phyloP scores from a whole-genome alignment of 2,797 vertebrate species.

The Mustela erminea region DNA sequence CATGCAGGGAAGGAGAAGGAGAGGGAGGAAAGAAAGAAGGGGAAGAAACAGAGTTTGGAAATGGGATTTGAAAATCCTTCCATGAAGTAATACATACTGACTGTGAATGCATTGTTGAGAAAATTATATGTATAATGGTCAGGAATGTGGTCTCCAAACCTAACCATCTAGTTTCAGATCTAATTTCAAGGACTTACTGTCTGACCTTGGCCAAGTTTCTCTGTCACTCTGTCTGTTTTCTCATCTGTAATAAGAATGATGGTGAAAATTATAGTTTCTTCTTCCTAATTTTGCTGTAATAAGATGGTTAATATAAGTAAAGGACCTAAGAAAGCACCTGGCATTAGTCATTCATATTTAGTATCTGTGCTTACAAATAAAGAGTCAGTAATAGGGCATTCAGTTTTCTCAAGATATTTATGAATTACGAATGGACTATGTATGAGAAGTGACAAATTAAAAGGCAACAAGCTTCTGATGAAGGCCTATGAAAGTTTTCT shows the following conservation, averaged over 20 bases:
- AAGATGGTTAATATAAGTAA: background rate
- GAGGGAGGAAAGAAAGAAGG: background rate
- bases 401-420: background rate
- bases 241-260: background rate
- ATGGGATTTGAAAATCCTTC: background rate
- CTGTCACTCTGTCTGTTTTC: background rate
- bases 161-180: background rate
- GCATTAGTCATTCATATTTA: background rate
- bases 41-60: background rate
- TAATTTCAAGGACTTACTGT: background rate
- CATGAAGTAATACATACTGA: background rate
- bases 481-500: background rate
- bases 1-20: background rate
- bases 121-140: background rate
- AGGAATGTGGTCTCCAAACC: background rate
- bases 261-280: background rate
- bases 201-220: background rate
- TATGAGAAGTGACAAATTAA: background rate
- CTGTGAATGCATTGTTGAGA: background rate
- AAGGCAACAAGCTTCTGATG: background rate
- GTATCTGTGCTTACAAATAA: background rate
- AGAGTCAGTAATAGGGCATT: background rate
- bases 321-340: background rate
- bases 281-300: background rate
- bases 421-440: background rate